Evolutionary conservation across 1,140 invertebrate genomes (phyloP), one percentile per base, ranked within the genome.

Genomic region (Dysdera silvatica): DNA sequence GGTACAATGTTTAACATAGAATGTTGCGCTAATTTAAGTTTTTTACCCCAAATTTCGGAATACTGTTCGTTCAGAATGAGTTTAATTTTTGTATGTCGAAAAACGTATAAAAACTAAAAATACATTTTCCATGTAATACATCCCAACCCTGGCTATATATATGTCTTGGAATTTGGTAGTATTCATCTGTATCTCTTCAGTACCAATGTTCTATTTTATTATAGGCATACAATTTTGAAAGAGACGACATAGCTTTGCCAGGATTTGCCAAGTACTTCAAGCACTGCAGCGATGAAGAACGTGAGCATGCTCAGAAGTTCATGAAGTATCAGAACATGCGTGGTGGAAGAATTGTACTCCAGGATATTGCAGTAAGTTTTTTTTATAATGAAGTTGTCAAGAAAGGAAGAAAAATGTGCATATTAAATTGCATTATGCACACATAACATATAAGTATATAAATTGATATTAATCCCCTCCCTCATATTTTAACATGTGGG

Each of bases 181-280:
- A 5, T 12, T n/a, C 7, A 18, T 31, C 10, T n/a, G 7, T 5
- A 20, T 43, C 23, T 47, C 2, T 37, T 24, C 2, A 14, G 18
- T n/a, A n/a, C n/a, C n/a, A n/a, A n/a, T n/a, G n/a, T n/a, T n/a
- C n/a, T n/a, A n/a, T 51, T 28, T 26, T 88, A 72, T 83, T 85
- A 24, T 87, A 93, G 88, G 73, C 78, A 29, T 79, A 71, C 68
- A 80, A 83, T 71, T 85, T 84, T 66, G 80, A 83, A 59, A 75
- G 84, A 14, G 82, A 84, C 67, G 84, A 85, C 74, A 80, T 85
- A 16, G 82, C 82, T 8, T 73, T 86, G n/a, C 74, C 74, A 24
- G 83, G 82, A 23, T 77, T 83, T 31, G 48, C 71, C 49, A 81
- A 82, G 65, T 83, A 74, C 69, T 85, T 84, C 76, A 78, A 78